A percentile compares a stretch with the other conserved stretches of the same genome.
Conservation (phyloP, 2,888 invertebrate genomes). For the Punctoribates punctum region DNA sequence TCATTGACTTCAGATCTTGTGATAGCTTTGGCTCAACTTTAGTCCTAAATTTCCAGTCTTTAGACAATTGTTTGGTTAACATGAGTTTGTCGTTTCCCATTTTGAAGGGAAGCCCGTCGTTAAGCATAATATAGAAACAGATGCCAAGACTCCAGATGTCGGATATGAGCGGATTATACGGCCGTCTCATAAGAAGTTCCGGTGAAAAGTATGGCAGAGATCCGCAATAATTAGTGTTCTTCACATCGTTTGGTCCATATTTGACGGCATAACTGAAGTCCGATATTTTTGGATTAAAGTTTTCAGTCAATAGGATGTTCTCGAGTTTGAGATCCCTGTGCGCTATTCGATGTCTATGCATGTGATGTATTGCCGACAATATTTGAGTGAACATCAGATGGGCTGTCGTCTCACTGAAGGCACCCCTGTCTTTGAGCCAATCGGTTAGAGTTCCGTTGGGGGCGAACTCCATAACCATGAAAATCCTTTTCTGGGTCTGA, state of each 20-base stretch:
- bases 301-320: slow-evolving; percentile 84
- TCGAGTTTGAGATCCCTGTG: slow-evolving; percentile 92
- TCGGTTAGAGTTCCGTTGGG: slow-evolving; percentile 55
- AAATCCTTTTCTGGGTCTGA: slow-evolving; percentile 49
- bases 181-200: slow-evolving; percentile 23
- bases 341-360: slow-evolving; percentile 49
- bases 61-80: slow-evolving; percentile 27
- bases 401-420: slow-evolving; percentile 13
- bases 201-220: slow-evolving; percentile 41
- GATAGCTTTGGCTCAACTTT: neutral
- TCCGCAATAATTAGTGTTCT: slow-evolving; percentile 10
- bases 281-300: slow-evolving; percentile 74
- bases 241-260: neutral
- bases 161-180: slow-evolving; percentile 37
- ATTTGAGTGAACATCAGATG: neutral
- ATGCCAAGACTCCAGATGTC: slow-evolving; percentile 42
- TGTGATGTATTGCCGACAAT: slow-evolving; percentile 7
- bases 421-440: slow-evolving; percentile 52
- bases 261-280: slow-evolving; percentile 39
- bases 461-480: slow-evolving; percentile 54
- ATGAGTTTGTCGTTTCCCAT: slow-evolving; percentile 12
- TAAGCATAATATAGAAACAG: slow-evolving; percentile 39
- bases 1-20: neutral
- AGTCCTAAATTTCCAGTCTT: slow-evolving; percentile 23
- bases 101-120: slow-evolving; percentile 35